Conservation (phyloP, 64 coral and sea anemone genomes). For the Cladopsammia gracilis region DNA sequence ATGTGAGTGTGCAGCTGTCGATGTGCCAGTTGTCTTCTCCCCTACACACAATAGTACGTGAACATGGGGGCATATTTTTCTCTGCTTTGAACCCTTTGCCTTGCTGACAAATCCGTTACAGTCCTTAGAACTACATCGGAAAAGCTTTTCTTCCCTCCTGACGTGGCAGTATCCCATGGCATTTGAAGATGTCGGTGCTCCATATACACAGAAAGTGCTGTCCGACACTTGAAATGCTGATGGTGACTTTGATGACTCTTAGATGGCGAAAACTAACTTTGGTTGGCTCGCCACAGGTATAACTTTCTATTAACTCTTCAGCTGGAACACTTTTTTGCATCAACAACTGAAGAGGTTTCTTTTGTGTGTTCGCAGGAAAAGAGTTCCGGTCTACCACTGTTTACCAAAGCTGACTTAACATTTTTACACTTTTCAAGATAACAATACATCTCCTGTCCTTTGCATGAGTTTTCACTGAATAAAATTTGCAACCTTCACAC, state of each 20-base stretch:
- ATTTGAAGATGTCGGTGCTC: background rate
- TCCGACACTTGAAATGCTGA: conserved; percentile 9
- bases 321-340: background rate
- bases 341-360: background rate
- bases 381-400: background rate
- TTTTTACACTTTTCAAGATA: background rate
- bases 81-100: background rate
- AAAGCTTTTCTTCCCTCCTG: background rate
- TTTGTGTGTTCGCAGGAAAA: background rate
- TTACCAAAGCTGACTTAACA: background rate
- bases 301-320: background rate
- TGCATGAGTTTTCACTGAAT: conserved; percentile 1
- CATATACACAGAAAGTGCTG: background rate
- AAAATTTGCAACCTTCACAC: background rate
- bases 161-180: conserved; percentile 25
- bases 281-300: background rate
- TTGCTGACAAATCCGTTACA: background rate
- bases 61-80: too few relatives aligned
- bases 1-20: too few relatives aligned
- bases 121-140: background rate
- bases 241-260: background rate
- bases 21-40: too few relatives aligned
- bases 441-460: conserved; percentile 33
- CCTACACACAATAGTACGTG: too few relatives aligned
- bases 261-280: background rate